phyloP scores from a whole-genome alignment of 1,140 invertebrate genomes.

The Subanguina moxae region DNA sequence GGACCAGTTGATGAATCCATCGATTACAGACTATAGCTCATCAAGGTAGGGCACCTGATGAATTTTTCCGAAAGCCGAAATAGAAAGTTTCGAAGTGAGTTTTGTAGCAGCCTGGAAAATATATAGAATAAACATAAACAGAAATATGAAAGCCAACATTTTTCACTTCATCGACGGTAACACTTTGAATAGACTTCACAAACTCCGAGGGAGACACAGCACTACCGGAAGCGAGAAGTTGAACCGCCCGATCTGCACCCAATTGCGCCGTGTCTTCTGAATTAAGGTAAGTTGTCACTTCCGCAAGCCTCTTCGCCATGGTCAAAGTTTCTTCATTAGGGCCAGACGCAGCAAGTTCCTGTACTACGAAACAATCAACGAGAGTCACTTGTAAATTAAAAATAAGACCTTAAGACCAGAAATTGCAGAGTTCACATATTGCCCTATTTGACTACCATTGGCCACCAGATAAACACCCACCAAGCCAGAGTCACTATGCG shows the following conservation, averaged over 20 bases:
- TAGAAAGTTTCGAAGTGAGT: slow-evolving; percentile 48
- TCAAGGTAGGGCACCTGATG: slow-evolving; percentile 54
- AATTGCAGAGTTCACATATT: slow-evolving; percentile 40
- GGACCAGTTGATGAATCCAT: neutral
- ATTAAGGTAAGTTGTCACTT: slow-evolving; percentile 8
- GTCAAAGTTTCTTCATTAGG: slow-evolving; percentile 29
- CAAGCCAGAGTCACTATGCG: slow-evolving; percentile 48
- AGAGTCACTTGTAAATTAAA: too few species aligned
- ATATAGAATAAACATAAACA: slow-evolving; percentile 9
- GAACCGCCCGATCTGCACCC: slow-evolving; percentile 47
- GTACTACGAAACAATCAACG: too few species aligned
- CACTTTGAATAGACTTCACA: slow-evolving; percentile 34
- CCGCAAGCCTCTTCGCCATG: slow-evolving; percentile 34
- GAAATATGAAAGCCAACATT: slow-evolving; percentile 34
- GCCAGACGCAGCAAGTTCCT: slow-evolving; percentile 25
- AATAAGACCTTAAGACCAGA: slow-evolving; percentile 40
- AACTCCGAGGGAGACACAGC: slow-evolving; percentile 43
- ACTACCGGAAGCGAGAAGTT: slow-evolving; percentile 43
- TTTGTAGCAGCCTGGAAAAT: slow-evolving; percentile 48
- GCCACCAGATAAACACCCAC: slow-evolving; percentile 51
- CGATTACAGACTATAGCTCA: slow-evolving; percentile 34
- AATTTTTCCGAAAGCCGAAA: slow-evolving; percentile 52
- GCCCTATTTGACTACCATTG: slow-evolving; percentile 36
- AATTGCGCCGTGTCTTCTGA: slow-evolving; percentile 30
- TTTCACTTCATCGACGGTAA: slow-evolving; percentile 50